phyloP scores from a whole-genome alignment of 1,140 invertebrate genomes.

The Brachionus asplanchnoidis region DNA sequence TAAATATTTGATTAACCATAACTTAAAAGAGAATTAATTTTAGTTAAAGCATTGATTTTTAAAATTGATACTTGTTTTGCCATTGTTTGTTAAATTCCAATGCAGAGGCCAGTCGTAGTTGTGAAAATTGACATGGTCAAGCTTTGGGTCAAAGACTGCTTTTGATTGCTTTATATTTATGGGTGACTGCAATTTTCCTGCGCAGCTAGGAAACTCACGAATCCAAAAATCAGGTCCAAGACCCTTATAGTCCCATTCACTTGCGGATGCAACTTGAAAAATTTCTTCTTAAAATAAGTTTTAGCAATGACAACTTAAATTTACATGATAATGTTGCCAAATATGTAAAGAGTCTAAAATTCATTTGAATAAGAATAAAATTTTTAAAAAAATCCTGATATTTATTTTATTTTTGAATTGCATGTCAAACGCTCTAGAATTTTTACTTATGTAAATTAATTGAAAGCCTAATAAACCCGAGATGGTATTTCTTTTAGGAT shows the following conservation, averaged over 20 bases:
- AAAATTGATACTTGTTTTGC: slow-evolving; percentile 21
- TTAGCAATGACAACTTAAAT: background rate
- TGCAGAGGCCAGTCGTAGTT: slow-evolving; percentile 43
- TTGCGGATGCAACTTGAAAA: background rate
- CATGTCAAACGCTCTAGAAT: background rate
- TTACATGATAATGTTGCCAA: background rate
- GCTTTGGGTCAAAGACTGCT: slow-evolving; percentile 43
- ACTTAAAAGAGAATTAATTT: slow-evolving; percentile 23
- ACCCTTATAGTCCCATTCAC: slow-evolving; percentile 31
- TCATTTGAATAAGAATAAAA: background rate
- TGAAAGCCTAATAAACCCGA: background rate
- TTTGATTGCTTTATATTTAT: slow-evolving; percentile 41
- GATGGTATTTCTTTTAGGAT: background rate
- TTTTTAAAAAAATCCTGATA: background rate
- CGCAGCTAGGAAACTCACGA: slow-evolving; percentile 43
- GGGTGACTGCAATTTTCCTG: slow-evolving; percentile 23
- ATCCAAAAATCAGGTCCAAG: slow-evolving; percentile 47
- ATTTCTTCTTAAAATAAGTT: background rate
- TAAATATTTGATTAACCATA: background rate
- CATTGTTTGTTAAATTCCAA: slow-evolving; percentile 45
- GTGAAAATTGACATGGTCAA: slow-evolving; percentile 44
- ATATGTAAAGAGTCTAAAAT: background rate
- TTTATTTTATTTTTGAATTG: background rate
- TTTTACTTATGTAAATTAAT: background rate
- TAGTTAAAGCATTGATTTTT: background rate